A percentile compares a stretch with the other conserved stretches of the same genome.
phyloP scores from a whole-genome alignment of 2,888 invertebrate species.

The Cartodere bifasciata region DNA sequence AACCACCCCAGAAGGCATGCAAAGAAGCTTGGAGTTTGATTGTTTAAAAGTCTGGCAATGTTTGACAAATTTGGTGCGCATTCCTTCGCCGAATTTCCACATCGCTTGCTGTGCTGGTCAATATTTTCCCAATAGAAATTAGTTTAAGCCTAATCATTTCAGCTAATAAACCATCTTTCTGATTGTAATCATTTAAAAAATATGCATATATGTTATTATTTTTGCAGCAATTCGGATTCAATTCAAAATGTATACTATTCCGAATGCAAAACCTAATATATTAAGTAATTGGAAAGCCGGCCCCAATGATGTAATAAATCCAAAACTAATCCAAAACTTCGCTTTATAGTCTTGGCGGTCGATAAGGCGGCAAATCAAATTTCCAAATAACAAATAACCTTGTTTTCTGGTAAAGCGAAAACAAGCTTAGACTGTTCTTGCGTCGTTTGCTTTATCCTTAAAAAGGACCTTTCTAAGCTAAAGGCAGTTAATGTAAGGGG shows the following conservation, averaged over 20 bases:
- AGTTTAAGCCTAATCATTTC: no score
- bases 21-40: no score
- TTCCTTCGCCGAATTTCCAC: conserved; percentile 33
- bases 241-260: no score
- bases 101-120: conserved; percentile 25
- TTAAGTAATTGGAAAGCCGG: conserved; percentile 13
- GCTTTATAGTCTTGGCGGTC: conserved; percentile 21
- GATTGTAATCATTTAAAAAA: no score
- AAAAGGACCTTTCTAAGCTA: neutral
- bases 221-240: no score
- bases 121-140: no score
- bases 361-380: conserved; percentile 25
- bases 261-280: no score
- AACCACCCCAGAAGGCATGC: no score
- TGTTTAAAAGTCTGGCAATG: no score
- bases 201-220: no score
- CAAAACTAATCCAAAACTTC: conserved; percentile 21
- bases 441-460: neutral
- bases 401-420: conserved; percentile 29
- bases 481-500: no score
- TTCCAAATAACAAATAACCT: conserved; percentile 33
- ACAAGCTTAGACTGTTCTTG: conserved; percentile 23
- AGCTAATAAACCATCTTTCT: no score
- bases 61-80: conserved; percentile 36
- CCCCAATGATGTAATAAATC: conserved; percentile 19